A percentile compares a stretch with the other conserved stretches of the same genome.
Evolutionary conservation across 2,797 vertebrate species (phyloP).

Genomic region (Enteromius mattozi): DNA sequence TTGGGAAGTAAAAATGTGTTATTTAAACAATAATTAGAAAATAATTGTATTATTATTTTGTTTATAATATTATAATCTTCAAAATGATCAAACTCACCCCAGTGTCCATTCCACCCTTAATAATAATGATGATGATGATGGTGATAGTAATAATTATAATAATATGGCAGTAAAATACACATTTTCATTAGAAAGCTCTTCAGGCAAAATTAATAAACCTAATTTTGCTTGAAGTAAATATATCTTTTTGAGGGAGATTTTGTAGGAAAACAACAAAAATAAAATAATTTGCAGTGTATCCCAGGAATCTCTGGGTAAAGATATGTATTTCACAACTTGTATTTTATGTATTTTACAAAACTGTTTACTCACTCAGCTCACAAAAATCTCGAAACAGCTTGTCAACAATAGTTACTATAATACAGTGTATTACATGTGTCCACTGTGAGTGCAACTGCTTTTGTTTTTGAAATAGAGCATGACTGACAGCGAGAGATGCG

Average conservation of each 20-base stretch:
- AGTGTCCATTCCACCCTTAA: background rate
- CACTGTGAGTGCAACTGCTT: conserved; percentile 32
- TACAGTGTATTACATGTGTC: background rate
- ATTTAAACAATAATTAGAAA: background rate
- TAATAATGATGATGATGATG: background rate
- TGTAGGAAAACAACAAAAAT: background rate
- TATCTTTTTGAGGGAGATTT: background rate
- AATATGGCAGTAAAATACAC: background rate
- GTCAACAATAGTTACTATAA: conserved; percentile 2
- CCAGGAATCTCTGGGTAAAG: background rate
- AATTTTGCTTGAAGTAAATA: background rate
- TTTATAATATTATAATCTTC: background rate
- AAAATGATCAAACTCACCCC: background rate
- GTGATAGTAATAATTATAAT: background rate
- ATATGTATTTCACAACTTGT: background rate
- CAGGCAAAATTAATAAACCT: background rate
- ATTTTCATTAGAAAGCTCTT: background rate
- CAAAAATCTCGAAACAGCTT: background rate
- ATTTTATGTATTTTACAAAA: background rate
- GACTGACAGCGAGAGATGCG: conserved; percentile 59
- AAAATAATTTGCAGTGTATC: background rate
- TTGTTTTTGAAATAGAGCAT: conserved; percentile 45
- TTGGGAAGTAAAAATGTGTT: background rate
- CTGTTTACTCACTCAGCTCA: background rate
- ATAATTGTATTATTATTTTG: background rate